Base-by-base conservation (phyloP, 1,140 invertebrate genomes). In the Musca vetustissima region DNA sequence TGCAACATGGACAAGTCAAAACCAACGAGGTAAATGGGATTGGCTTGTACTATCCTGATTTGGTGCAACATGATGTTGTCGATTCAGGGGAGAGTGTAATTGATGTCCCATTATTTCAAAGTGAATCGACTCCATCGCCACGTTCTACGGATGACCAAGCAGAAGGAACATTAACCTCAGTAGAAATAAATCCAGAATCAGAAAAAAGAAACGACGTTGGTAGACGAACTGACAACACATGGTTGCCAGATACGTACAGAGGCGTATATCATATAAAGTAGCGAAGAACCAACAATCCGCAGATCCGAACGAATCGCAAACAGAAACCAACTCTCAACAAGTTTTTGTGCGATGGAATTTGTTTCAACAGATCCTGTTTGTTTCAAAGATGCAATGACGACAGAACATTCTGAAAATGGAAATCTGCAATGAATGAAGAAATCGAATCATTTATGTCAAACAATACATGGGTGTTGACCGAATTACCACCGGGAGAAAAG, bases 391-490 rank as follows among this genome's bases (percentile, higher is more conserved):
- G 50, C 25, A 25, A 36, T 67, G n/a, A n/a, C 15, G 11, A 17
- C 15, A 15, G 17, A 14, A 14, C 19, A 67, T 11, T 14, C 52
- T 13, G 14, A 21, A 0, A 3, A 67, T 67, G 66, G 52, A 67
- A 21, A n/a, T 1, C 8, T 14, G 66, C 66, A 7, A 57, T 47
- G 50, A 13, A 55, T 6, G 49, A 25, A 43, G 66, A 67, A 17
- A 21, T 67, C 4, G 22, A 25, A 13, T 55, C 70, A 11, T 53
- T 73, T 7, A 50, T 55, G 13, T 50, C 68, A 32, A 72, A 74
- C 59, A 25, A 72, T 4, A 76, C 73, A 9, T 77, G 74, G 73
- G 11, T 17, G 8, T 32, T 74, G 28, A 69, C 70, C 9, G 47
- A 57, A 15, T 13, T 55, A 14, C 17, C 28, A 47, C 19, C 28